These are phyloP conservation scores for Schizothorax lantsangensis DNA, from an alignment of 2,797 vertebrate species.

Conservation along the genomic window DNA sequence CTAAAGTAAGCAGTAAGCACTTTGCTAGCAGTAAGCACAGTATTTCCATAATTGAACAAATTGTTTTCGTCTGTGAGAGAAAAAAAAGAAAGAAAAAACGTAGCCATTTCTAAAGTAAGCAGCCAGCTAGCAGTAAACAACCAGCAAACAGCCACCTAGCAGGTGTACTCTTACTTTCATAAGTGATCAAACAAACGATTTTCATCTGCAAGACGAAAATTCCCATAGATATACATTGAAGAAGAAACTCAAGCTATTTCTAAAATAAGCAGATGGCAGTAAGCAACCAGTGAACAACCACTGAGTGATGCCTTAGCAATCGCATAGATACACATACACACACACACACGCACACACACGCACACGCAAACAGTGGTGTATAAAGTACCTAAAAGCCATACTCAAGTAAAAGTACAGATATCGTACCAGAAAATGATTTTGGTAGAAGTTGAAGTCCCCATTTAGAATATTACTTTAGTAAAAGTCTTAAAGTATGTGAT, in stretches of 20 bases:
- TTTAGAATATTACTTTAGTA: too few species aligned
- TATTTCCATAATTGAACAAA: too few species aligned
- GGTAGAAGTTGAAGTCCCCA: too few species aligned
- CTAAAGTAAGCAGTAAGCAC: background rate
- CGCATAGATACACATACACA: background rate
- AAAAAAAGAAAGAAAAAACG: too few species aligned
- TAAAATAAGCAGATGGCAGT: background rate
- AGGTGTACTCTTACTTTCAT: background rate
- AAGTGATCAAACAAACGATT: background rate
- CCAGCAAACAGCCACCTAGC: background rate
- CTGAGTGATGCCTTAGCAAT: background rate
- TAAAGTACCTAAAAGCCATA: too few species aligned
- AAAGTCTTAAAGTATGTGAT: too few species aligned
- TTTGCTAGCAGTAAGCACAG: background rate
- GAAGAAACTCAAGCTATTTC: background rate
- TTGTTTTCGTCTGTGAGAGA: too few species aligned
- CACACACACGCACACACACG: too few species aligned
- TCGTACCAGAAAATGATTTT: too few species aligned
- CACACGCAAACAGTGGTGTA: too few species aligned
- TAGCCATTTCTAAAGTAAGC: background rate
- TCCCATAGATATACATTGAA: background rate
- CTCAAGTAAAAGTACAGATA: too few species aligned
- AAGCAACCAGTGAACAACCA: background rate
- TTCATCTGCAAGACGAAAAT: background rate
- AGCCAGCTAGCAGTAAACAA: background rate